Evolutionary conservation across 1,140 invertebrate species (phyloP).

Genomic region (Drosophila aff.): DNA sequence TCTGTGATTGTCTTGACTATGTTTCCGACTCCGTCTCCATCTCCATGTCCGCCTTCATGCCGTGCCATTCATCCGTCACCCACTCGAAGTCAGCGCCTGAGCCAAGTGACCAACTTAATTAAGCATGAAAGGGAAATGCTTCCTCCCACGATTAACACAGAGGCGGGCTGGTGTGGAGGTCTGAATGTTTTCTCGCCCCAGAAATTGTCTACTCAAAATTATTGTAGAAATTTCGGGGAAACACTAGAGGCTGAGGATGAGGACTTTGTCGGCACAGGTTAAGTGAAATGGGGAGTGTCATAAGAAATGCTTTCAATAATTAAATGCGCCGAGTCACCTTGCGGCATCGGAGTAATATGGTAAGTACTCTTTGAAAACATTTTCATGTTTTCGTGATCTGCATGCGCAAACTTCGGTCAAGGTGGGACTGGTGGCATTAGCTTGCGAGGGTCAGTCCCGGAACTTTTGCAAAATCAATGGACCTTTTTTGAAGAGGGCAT

Average conservation of each 20-base stretch:
- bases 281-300: constrained; percentile 19
- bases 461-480: constrained; percentile 17
- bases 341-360: not conserved
- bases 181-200: too few species aligned
- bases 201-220: constrained; percentile 77
- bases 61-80: constrained; percentile 54
- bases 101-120: constrained; percentile 80
- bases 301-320: constrained; percentile 30
- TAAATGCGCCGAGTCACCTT: constrained; percentile 3
- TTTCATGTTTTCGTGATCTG: constrained; percentile 17
- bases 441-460: constrained; percentile 8
- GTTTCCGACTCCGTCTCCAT: constrained; percentile 10
- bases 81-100: constrained; percentile 73
- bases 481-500: constrained; percentile 17
- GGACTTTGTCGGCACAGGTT: constrained; percentile 10
- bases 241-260: not conserved
- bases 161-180: constrained; percentile 5
- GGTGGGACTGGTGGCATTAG: not conserved
- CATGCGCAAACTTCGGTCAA: constrained; percentile 10
- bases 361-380: constrained; percentile 3
- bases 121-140: constrained; percentile 78
- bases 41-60: not conserved
- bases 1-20: constrained; percentile 18
- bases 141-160: constrained; percentile 64
- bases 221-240: constrained; percentile 31